A percentile compares a stretch with the other conserved stretches of the same genome.
These are phyloP conservation scores for Empis stercorea DNA, from an alignment of 2,888 invertebrate genomes.

Conservation along the genomic window DNA sequence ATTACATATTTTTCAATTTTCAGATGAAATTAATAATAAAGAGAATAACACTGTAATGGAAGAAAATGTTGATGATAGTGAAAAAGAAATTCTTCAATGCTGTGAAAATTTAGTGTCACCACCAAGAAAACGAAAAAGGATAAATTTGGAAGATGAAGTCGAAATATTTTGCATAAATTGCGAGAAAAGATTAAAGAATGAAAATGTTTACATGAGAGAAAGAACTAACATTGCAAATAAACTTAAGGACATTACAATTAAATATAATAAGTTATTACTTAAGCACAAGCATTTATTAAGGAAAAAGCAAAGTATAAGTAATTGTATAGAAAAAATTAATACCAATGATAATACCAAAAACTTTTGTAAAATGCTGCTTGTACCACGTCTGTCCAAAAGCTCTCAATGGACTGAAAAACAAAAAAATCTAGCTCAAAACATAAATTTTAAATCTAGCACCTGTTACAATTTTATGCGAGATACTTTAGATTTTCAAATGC, in stretches of 20 bases:
- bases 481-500: background rate
- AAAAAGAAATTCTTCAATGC: too few species aligned
- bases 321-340: background rate
- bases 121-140: too few species aligned
- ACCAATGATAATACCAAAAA: background rate
- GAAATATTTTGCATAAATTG: background rate
- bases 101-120: too few species aligned
- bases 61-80: too few species aligned
- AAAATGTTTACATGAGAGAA: background rate
- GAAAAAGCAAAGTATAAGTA: background rate
- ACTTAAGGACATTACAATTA: background rate
- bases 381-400: background rate
- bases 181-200: background rate
- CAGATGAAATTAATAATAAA: too few species aligned
- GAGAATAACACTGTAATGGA: too few species aligned
- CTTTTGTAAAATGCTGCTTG: background rate
- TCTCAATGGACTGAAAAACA: background rate
- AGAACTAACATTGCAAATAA: background rate
- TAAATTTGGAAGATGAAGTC: too few species aligned
- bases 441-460: background rate
- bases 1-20: too few species aligned
- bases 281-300: background rate
- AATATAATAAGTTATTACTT: background rate
- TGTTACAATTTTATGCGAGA: background rate
- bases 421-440: background rate